Base-by-base conservation (phyloP, 2,888 invertebrate species). In the Tenthredo distinguenda region DNA sequence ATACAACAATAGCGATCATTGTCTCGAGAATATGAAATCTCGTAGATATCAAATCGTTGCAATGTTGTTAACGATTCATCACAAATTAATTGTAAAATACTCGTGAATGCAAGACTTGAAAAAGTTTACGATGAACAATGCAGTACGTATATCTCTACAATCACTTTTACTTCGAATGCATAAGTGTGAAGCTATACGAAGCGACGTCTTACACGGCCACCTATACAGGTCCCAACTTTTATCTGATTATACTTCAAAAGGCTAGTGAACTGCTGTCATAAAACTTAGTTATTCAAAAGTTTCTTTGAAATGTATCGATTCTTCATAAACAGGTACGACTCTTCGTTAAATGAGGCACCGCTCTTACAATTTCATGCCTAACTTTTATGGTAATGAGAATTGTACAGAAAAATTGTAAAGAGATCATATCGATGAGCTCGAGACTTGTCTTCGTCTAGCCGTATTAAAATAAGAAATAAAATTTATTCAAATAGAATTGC, bases 171-270 rank as follows among this genome's bases (percentile, higher is more conserved):
- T 62, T 62, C 15, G 62, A 62, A n/a, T 62, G 21, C 62, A 62
- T 18, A 18, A 55, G 7, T 26, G 10, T 26, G 1, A 10, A 62
- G 7, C 62, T 10, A 62, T 26, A 10, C 26, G 21, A 12, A 62
- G 12, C 62, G 62, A 62, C 12, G 26, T 62, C 21, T 62, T 26
- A 62, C 47, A 15, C 47, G 12, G 0, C 12, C 40, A 43, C 47
- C 47, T n/a, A 55, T 55, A n/a, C 9, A 62, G 62, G 26, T 62
- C 62, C 26, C 10, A 26, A 21, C 21, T 62, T 62, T 62, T 62
- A 62, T 62, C 62, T 62, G 62, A 62, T 62, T 62, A 62, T 62
- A 62, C 62, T 62, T 62, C 26, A 26, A 21, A 26, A 62, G 62
- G 26, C 62, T 62, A 62, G 62, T 62, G 62, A 62, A 62, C 62